Percentiles rank a stretch among this genome's conserved stretches.
Evolutionary conservation across 2,113 vertebrate species (phyloP).

Genomic region (Elaphurus davidianus): DNA sequence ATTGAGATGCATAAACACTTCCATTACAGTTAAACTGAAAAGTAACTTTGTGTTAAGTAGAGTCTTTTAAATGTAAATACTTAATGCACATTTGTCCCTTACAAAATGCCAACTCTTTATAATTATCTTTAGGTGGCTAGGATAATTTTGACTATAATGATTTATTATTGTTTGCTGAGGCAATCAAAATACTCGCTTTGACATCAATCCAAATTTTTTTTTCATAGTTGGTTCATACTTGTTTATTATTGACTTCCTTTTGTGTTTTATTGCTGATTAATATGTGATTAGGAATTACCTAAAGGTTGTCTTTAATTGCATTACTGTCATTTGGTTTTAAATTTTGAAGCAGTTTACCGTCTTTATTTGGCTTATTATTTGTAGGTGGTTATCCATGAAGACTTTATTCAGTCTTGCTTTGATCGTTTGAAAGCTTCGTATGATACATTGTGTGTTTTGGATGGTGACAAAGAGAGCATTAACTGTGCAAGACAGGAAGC

Average conservation of each 20-base stretch:
- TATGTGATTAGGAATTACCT: background rate
- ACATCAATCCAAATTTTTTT: background rate
- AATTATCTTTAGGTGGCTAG: background rate
- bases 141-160: background rate
- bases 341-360: slow-evolving; percentile 19
- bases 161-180: background rate
- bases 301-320: slow-evolving; percentile 66
- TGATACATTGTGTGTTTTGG: slow-evolving; percentile 95
- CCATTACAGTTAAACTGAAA: background rate
- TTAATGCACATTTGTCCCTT: background rate
- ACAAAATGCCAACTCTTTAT: background rate
- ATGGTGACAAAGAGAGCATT: slow-evolving; percentile 98
- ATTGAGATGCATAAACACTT: background rate
- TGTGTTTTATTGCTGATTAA: background rate
- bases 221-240: background rate
- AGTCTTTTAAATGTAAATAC: background rate
- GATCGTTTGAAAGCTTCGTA: slow-evolving; percentile 98
- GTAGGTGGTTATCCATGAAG: slow-evolving; percentile 98
- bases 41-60: background rate
- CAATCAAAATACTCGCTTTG: background rate
- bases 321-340: background rate
- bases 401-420: slow-evolving; percentile 99
- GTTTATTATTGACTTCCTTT: background rate
- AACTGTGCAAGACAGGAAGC: slow-evolving; percentile 97
- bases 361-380: slow-evolving; percentile 44